Evolutionary conservation across 2,888 invertebrate genomes (phyloP), one percentile per base, ranked within the genome.

Genomic region (Andrena haemorrhoa): DNA sequence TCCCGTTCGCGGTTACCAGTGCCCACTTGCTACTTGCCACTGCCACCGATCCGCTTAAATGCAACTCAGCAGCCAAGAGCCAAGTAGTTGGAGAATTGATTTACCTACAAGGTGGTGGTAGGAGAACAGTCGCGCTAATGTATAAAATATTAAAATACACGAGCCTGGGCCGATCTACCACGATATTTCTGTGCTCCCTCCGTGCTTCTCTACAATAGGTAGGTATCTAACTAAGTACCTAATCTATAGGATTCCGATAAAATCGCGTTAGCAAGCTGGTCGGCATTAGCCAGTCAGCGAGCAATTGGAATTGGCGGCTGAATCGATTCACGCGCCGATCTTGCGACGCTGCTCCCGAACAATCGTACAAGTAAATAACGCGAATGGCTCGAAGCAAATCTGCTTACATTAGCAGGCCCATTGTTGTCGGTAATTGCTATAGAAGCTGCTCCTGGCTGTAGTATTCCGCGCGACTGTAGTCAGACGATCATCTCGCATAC

Each of bases 101-200:
- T 86, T 83, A 86, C 85, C n/a, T n/a, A n/a, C n/a, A 83, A 76
- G 66, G 78, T 74, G 85, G 75, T 76, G 69, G 82, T 20, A 74
- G 72, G 63, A 16, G 16, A 41, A 41, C 16, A 16, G 56, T 23
- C 51, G 3, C 71, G 79, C 83, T 83, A 79, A 86, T 86, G 84
- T 86, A 82, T 86, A 86, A 86, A 86, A 86, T 86, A 41, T 41
- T 86, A 86, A 86, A 86, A 86, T 86, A 41, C 12, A 86, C 82
- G 71, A 84, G 74, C 23, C 63, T 47, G 20, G 47, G 23, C n/a
- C 71, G 61, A 75, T 70, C 72, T 60, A 64, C 60, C 73, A 33
- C 26, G n/a, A 41, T 23, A 41, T 56, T 31, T 41, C 29, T 35
- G 35, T 10, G 35, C 10, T 35, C 23, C 16, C 3, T 16, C 29